Percentiles rank a stretch among this genome's conserved stretches.
Evolutionary conservation across 2,797 vertebrate species (phyloP).

Genomic region (Macrochelys suwanniensis): DNA sequence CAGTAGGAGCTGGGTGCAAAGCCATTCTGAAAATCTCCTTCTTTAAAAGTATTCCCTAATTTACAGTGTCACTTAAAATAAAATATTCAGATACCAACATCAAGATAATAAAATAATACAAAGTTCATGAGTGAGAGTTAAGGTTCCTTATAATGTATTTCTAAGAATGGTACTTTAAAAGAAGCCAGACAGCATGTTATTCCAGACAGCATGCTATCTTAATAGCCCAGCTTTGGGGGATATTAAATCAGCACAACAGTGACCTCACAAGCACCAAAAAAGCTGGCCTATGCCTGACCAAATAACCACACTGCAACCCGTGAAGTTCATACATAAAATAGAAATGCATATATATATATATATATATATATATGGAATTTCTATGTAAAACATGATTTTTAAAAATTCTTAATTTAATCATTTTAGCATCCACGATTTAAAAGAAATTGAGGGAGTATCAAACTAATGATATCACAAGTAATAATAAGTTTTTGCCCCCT

Average conservation of each 20-base stretch:
- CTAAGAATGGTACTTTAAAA: fast-evolving
- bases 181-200: fast-evolving
- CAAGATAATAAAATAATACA: neutral
- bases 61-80: fast-evolving
- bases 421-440: neutral
- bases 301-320: fast-evolving
- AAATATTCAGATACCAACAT: neutral
- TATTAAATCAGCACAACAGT: neutral
- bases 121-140: fast-evolving
- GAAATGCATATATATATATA: neutral
- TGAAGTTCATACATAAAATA: neutral
- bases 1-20: neutral
- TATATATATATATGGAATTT: too few relatives aligned
- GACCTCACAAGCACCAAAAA: fast-evolving
- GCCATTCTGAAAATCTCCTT: neutral
- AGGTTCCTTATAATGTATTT: neutral
- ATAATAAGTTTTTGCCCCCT: neutral
- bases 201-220: neutral
- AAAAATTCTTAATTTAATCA: neutral
- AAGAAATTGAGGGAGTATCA: fast-evolving
- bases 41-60: neutral
- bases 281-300: neutral
- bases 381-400: neutral
- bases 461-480: fast-evolving
- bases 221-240: neutral